Evolutionary conservation across 2,888 invertebrate species (phyloP).

Genomic region (Troglohyphantes excavatus): DNA sequence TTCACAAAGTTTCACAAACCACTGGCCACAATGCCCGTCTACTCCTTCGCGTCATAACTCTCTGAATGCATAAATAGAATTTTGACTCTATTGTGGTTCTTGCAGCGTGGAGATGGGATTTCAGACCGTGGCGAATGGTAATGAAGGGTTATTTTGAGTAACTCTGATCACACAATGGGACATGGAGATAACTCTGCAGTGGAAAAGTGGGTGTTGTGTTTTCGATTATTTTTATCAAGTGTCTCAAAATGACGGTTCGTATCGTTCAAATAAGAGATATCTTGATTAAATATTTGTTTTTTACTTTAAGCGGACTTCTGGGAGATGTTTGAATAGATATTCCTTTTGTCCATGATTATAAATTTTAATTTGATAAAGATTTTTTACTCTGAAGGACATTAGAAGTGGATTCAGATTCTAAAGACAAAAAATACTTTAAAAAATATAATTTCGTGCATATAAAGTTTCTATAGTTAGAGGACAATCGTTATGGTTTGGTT

Average conservation of each 20-base stretch:
- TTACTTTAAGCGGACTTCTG: too few species aligned
- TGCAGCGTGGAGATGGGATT: conserved; percentile 12
- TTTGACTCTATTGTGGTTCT: conserved; percentile 9
- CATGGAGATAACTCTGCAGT: background rate
- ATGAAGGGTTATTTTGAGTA: conserved; percentile 27
- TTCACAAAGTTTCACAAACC: conserved; percentile 40
- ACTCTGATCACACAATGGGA: background rate
- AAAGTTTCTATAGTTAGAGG: too few species aligned
- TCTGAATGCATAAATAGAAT: conserved; percentile 28
- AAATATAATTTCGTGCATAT: too few species aligned
- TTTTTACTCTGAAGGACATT: too few species aligned
- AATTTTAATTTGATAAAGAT: too few species aligned
- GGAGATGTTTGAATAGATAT: too few species aligned
- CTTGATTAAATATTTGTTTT: conserved; percentile 2
- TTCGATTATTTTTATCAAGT: background rate
- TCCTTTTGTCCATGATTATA: too few species aligned
- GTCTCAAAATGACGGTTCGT: background rate
- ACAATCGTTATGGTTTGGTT: too few species aligned
- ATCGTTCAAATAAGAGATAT: background rate
- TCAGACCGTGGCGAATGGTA: background rate
- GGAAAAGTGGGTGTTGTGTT: background rate
- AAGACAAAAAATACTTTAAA: too few species aligned
- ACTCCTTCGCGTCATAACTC: background rate
- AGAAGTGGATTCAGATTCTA: too few species aligned
- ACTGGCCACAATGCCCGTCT: background rate